A percentile compares a stretch with the other conserved stretches of the same genome.
Evolutionary conservation across 2,888 invertebrate genomes (phyloP).

Genomic region (Hedya salicella): DNA sequence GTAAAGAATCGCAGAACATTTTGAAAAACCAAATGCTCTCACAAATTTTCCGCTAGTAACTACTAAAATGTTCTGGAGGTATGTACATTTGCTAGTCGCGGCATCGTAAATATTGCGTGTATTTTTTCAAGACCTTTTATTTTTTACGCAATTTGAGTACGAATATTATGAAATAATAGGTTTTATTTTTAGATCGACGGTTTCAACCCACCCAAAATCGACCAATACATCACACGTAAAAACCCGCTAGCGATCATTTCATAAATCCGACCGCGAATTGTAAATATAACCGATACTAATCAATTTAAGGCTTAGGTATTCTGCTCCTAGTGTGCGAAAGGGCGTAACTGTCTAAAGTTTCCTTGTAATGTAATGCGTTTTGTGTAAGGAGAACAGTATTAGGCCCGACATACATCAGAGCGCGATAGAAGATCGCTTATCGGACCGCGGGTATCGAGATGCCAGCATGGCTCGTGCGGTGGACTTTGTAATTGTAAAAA

Average conservation of each 20-base stretch:
- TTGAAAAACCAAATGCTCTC: no score
- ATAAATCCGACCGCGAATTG: conserved; percentile 31
- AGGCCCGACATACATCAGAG: conserved; percentile 61
- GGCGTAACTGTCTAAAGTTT: background rate
- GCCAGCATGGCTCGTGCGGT: conserved; percentile 23
- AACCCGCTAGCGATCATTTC: conserved; percentile 17
- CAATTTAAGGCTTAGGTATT: conserved; percentile 43
- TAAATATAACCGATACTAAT: conserved; percentile 44
- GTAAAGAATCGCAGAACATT: no score
- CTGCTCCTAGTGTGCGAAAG: background rate
- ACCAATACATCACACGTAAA: conserved; percentile 16
- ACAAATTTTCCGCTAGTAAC: no score
- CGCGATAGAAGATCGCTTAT: conserved; percentile 67
- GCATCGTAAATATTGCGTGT: no score
- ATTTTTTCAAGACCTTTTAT: no score
- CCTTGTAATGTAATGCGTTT: background rate
- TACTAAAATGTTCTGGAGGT: no score
- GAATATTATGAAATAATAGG: no score
- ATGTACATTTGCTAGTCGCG: no score
- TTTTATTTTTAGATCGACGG: background rate
- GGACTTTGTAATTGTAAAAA: background rate
- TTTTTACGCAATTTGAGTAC: no score
- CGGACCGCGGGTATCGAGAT: conserved; percentile 44
- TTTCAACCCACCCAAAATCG: background rate
- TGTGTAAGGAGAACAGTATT: conserved; percentile 48